Evolutionary conservation across 2,888 invertebrate species (phyloP).

Genomic region (Augiades crinisus): DNA sequence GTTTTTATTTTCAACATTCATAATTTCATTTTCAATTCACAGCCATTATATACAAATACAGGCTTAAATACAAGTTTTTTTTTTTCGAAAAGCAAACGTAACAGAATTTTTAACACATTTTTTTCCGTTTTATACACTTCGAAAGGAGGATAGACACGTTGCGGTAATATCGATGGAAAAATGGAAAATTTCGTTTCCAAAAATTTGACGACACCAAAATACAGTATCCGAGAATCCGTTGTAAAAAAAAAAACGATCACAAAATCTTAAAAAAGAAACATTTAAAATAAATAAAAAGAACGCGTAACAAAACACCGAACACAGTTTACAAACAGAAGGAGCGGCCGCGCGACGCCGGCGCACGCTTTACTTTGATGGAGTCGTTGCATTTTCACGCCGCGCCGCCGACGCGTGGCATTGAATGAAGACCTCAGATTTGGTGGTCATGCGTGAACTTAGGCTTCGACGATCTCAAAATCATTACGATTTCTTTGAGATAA

Average conservation of each 20-base stretch:
- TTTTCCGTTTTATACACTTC: background rate
- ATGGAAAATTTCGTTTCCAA: background rate
- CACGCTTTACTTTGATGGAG: slow-evolving; percentile 58
- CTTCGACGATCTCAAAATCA: slow-evolving; percentile 2
- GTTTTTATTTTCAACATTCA: slow-evolving; percentile 1
- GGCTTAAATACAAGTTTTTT: background rate
- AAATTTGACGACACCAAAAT: background rate
- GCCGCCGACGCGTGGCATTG: slow-evolving; percentile 53
- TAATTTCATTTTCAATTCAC: background rate
- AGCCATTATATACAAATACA: slow-evolving; percentile 6
- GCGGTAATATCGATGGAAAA: background rate
- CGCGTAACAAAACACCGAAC: slow-evolving; percentile 41
- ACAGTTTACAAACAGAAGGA: slow-evolving; percentile 16
- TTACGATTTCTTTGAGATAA: background rate
- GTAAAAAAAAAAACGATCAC: slow-evolving; percentile 40
- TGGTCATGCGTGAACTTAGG: slow-evolving; percentile 19
- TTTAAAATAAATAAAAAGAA: slow-evolving; percentile 46
- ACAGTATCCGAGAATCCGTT: slow-evolving; percentile 15
- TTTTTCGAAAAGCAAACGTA: background rate
- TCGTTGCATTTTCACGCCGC: slow-evolving; percentile 45
- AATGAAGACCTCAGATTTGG: slow-evolving; percentile 39
- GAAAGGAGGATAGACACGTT: slow-evolving; percentile 17
- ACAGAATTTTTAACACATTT: background rate
- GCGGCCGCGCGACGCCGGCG: slow-evolving; percentile 61
- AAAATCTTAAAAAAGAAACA: slow-evolving; percentile 42